Conservation (phyloP, 2,113 vertebrate genomes). For the Lathamus discolor region DNA sequence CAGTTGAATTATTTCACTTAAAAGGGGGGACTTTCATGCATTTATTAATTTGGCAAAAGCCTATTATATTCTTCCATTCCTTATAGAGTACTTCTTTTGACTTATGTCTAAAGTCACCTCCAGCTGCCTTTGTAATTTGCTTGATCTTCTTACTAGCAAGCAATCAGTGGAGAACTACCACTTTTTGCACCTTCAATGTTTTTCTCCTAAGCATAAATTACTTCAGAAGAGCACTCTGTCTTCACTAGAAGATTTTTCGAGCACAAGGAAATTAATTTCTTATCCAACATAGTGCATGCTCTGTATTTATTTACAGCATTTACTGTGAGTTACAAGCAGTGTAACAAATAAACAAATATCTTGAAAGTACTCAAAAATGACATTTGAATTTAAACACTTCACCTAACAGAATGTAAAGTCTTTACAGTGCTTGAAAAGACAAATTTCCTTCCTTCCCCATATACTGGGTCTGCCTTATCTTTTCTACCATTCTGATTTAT, state of each 20-base stretch:
- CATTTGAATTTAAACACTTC: background rate
- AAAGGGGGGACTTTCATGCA: background rate
- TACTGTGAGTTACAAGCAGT: background rate
- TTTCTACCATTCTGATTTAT: background rate
- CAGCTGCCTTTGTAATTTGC: background rate
- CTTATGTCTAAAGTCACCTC: background rate
- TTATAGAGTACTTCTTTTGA: background rate
- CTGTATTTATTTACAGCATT: background rate
- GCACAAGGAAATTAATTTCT: background rate
- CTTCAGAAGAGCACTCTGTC: background rate
- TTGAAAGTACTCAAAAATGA: background rate
- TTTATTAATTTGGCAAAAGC: background rate
- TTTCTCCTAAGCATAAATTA: background rate
- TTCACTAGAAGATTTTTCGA: background rate
- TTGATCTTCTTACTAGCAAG: background rate
- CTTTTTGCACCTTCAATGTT: background rate
- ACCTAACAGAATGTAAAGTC: background rate
- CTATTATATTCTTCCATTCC: background rate
- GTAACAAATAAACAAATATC: background rate
- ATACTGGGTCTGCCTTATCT: background rate
- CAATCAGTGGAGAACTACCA: background rate
- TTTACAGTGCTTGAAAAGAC: background rate
- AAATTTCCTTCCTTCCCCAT: rapidly evolving
- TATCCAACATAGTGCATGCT: rapidly evolving
- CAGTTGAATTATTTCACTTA: background rate